Evolutionary conservation across 1,140 invertebrate species (phyloP), one percentile per base, ranked within the genome.

Genomic region (Camponotus floridanus): DNA sequence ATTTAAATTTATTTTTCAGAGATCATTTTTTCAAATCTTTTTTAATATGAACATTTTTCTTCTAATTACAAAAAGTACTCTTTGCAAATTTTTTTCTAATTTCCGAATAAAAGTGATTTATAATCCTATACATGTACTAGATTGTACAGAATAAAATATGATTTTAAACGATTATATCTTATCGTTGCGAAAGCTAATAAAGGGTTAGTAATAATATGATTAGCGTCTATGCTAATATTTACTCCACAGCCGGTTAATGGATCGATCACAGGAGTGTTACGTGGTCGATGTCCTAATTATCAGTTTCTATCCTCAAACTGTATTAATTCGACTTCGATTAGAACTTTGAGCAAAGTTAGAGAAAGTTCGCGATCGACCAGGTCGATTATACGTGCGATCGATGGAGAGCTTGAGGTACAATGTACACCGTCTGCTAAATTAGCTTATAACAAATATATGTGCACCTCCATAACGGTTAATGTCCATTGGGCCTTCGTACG

Each of bases 291-390:
- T 90, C 87, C 87, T 93, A 92, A 92, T 93, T 92, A 92, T 92
- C 88, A 88, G 91, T 91, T 89, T 89, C 88, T 86, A 90, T 90
- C 90, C 65, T 59, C 83, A 83, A 92, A 92, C 91, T 92, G 89
- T 90, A 92, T 89, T 91, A 91, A 92, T 89, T 88, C 86, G 91
- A 92, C 92, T 92, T 93, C 90, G 92, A 93, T 92, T 92, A 93
- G 89, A 93, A 93, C 90, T 93, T 92, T 36, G 70, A 51, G 45
- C 39, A 65, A 92, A 92, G 87, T 92, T 92, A 83, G 68, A 68
- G 87, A 87, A 92, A 92, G 88, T 92, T 92, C 88, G 55, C 67
- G 68, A 70, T 85, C 51, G 65, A 55, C 67, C 61, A 45, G 70
- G 55, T 71, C 87, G 89, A 90, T 90, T 90, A 91, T 90, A 86